Evolutionary conservation across 2,888 invertebrate genomes (phyloP).

Genomic region (Hofmannophila pseudospretella): DNA sequence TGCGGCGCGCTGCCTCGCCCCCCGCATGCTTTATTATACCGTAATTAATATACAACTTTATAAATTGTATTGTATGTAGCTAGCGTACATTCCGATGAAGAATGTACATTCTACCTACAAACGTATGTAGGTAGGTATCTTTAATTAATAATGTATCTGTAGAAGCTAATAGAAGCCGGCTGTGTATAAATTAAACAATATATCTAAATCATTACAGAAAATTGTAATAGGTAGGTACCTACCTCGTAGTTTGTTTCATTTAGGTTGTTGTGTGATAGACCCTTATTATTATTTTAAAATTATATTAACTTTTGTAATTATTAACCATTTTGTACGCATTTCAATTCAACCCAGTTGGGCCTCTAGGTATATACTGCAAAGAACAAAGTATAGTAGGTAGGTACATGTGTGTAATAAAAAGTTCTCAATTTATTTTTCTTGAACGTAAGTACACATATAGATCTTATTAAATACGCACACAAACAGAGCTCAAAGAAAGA

Average conservation of each 20-base stretch:
- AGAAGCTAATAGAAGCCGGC: too few relatives aligned
- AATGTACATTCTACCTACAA: constrained; percentile 14
- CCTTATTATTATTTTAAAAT: too few relatives aligned
- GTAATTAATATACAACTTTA: constrained; percentile 78
- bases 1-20: constrained; percentile 76
- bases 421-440: constrained; percentile 15
- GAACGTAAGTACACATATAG: constrained; percentile 1
- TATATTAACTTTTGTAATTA: constrained; percentile 11
- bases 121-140: too few relatives aligned
- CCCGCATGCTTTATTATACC: constrained; percentile 78
- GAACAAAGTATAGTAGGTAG: constrained; percentile 11
- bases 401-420: constrained; percentile 16
- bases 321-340: constrained; percentile 16
- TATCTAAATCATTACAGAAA: too few relatives aligned
- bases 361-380: too few relatives aligned
- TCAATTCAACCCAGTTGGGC: constrained; percentile 20
- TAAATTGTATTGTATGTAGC: constrained; percentile 56
- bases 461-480: too few relatives aligned
- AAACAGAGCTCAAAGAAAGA: constrained; percentile 7
- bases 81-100: constrained; percentile 45
- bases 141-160: too few relatives aligned
- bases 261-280: too few relatives aligned
- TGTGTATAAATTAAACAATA: too few relatives aligned
- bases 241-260: too few relatives aligned
- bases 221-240: too few relatives aligned